Conservation (phyloP, 2,797 vertebrate genomes). For the Chloroceryle inda region DNA sequence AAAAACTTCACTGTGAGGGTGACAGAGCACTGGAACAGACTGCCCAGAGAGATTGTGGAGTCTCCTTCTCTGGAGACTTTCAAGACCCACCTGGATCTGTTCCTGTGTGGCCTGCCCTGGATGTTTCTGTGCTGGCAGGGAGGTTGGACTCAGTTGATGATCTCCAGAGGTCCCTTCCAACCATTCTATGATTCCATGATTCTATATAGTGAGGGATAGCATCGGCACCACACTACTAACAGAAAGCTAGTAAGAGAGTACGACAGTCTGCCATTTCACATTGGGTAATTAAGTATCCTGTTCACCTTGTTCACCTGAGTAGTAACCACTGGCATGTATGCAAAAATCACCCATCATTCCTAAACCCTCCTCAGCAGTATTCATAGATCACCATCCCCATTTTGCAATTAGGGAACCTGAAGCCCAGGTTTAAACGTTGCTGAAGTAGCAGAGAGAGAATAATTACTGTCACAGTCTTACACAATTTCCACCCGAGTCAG, state of each 20-base stretch:
- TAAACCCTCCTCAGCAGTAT: neutral
- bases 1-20: no score
- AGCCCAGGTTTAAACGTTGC: neutral
- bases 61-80: no score
- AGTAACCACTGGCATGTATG: neutral
- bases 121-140: no score
- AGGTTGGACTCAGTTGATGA: no score
- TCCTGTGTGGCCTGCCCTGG: no score
- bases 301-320: neutral
- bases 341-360: neutral
- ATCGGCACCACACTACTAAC: neutral
- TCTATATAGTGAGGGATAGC: neutral
- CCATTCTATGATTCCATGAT: no score
- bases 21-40: no score
- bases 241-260: neutral
- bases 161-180: no score
- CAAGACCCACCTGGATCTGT: no score
- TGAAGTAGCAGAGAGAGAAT: conserved; percentile 13
- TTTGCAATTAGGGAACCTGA: conserved; percentile 25
- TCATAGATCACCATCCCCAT: neutral
- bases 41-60: no score
- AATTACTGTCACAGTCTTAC: conserved; percentile 3
- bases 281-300: neutral
- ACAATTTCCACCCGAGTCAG: conserved; percentile 18
- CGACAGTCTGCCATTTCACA: neutral